Percentiles rank a stretch among this genome's conserved stretches.
These are phyloP conservation scores for Columba janthina DNA, from an alignment of 2,113 vertebrate genomes.

Conservation along the genomic window DNA sequence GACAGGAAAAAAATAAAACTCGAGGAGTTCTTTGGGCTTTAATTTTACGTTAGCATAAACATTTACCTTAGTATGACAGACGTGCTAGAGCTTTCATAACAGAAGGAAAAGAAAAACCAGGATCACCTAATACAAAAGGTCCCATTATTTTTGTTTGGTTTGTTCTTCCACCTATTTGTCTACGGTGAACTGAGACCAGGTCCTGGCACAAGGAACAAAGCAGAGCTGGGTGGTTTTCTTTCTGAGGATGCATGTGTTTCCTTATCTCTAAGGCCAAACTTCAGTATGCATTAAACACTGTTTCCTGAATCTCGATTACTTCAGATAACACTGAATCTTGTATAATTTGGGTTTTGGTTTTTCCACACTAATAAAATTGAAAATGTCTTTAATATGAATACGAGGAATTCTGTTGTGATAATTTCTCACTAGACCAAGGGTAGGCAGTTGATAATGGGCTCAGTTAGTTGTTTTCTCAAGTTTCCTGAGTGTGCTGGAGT, in stretches of 20 bases:
- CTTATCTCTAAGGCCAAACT: not conserved
- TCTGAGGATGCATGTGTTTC: conserved; percentile 23
- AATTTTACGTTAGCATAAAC: not conserved
- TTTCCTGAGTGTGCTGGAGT: not conserved
- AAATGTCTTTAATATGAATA: not conserved
- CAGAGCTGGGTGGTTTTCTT: not conserved
- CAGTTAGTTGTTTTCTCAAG: not conserved
- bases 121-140: not conserved
- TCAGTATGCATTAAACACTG: not conserved
- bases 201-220: not conserved
- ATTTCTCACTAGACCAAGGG: not conserved
- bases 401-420: not conserved
- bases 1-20: not conserved
- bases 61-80: not conserved
- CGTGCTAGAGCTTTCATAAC: not conserved
- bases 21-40: not conserved
- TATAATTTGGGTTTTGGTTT: not conserved
- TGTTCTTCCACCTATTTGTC: not conserved
- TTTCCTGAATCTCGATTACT: not conserved
- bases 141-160: not conserved
- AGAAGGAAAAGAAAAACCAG: not conserved
- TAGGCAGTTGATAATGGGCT: not conserved
- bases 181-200: not conserved
- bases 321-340: not conserved
- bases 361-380: not conserved